Evolutionary conservation across 64 coral and sea anemone species (phyloP).

Genomic region (Montipora sp.): DNA sequence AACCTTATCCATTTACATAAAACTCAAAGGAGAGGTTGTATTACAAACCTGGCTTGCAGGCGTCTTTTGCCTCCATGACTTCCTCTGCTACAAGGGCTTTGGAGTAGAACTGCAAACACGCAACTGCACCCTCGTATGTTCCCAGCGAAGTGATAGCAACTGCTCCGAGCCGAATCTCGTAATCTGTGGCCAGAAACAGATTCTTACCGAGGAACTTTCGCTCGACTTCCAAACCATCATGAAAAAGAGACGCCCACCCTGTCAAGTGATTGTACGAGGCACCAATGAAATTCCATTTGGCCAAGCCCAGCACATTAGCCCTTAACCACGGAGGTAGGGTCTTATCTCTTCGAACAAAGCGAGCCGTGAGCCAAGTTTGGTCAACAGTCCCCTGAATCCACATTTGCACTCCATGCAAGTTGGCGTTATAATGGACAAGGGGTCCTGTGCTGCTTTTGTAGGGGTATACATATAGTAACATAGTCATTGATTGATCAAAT

Average conservation of each 20-base stretch:
- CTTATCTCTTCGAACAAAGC: constrained; percentile 37
- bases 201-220: constrained; percentile 23
- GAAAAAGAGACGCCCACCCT: constrained; percentile 63
- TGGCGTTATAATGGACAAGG: constrained; percentile 67
- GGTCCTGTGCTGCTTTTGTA: constrained; percentile 38
- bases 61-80: constrained; percentile 25
- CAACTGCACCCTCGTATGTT: constrained; percentile 41
- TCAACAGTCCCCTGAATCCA: neutral
- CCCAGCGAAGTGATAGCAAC: constrained; percentile 8
- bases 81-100: constrained; percentile 48
- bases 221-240: constrained; percentile 46
- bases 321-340: neutral
- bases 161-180: constrained; percentile 63
- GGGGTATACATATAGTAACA: constrained; percentile 60
- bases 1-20: neutral
- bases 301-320: constrained; percentile 20
- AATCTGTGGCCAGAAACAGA: constrained; percentile 49
- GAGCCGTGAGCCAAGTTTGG: constrained; percentile 20
- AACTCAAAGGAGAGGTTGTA: neutral
- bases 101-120: constrained; percentile 75
- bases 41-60: constrained; percentile 61
- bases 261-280: constrained; percentile 64
- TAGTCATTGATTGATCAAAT: constrained; percentile 67
- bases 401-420: constrained; percentile 58
- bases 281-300: constrained; percentile 75